Evolutionary conservation across 1,140 invertebrate genomes (phyloP), one percentile per base, ranked within the genome.

Genomic region (Dendrolimus punctatus): DNA sequence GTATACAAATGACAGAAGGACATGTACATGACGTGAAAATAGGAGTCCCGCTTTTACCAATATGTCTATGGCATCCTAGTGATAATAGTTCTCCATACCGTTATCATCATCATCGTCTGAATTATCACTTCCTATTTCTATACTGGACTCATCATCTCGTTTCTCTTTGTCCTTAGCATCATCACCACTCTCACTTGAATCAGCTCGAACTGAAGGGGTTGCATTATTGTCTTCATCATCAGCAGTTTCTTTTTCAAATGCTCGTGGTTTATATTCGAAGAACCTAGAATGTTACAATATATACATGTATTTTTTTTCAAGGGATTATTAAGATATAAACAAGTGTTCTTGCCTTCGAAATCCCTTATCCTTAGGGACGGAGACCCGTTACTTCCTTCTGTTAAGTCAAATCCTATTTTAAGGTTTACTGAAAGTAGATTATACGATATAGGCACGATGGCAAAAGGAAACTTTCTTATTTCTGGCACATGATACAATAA

Each of bases 391-490:
- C 51, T 50, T 51, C 61, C 67, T 61, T 56, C 65, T 48, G 52
- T 65, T 60, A 76, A 58, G 63, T 80, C 76, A 58, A 77, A 71
- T 42, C 66, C 73, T 61, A 76, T 59, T 65, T 68, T 73, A 46
- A 77, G 55, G 55, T 76, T 65, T 40, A 76, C 76, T 80, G 58
- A 57, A 75, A 73, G 49, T 47, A 47, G 43, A 40, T 43, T 41
- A 37, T 47, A 23, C 23, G 23, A 23, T 23, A 23, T 23, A 23
- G n/a, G 46, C 23, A 36, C 46, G 2, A 46, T 36, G 23, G 23
- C 23, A 1, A 23, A 23, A 23, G 23, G 23, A 23, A 23, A 23
- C 23, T 23, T 23, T 23, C 23, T 3, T 2, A 23, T 23, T 23
- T 23, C 23, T 23, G 23, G 23, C 23, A 23, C n/a, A 9, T 6